These are phyloP conservation scores for Carduelis carduelis DNA, from an alignment of 2,797 vertebrate species.

Conservation along the genomic window DNA sequence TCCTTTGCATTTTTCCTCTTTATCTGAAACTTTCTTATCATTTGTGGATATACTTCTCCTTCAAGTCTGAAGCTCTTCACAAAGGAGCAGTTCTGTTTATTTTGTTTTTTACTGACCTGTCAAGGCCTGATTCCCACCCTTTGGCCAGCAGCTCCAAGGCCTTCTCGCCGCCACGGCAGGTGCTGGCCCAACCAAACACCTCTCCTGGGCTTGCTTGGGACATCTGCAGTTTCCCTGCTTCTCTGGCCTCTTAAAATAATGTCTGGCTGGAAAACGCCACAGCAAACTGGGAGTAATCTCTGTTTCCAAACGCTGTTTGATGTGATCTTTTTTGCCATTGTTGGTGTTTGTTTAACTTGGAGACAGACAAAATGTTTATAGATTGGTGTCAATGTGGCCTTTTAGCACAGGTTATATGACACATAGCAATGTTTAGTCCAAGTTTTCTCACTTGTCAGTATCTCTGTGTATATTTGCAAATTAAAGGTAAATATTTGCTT, in stretches of 20 bases:
- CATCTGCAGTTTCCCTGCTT: background rate
- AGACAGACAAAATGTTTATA: background rate
- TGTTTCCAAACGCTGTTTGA: background rate
- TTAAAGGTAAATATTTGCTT: background rate
- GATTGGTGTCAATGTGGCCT: background rate
- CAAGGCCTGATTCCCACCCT: background rate
- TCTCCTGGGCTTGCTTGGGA: background rate
- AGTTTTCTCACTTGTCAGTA: background rate
- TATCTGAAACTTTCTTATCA: background rate
- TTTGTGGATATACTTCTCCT: background rate
- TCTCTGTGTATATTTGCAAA: background rate
- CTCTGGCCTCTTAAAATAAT: fast-evolving
- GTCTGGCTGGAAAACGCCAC: fast-evolving
- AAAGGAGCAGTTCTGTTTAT: background rate
- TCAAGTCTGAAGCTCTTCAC: background rate
- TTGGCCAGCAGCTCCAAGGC: background rate
- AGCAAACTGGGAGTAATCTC: background rate
- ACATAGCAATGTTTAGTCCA: background rate
- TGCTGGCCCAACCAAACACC: background rate
- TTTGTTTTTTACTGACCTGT: background rate
- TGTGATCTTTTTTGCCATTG: background rate
- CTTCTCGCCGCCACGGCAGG: background rate
- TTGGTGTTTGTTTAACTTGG: background rate
- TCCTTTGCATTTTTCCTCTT: background rate
- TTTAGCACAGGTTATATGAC: background rate